Evolutionary conservation across 2,888 invertebrate species (phyloP), one percentile per base, ranked within the genome.

Genomic region (Prosapia bicincta): DNA sequence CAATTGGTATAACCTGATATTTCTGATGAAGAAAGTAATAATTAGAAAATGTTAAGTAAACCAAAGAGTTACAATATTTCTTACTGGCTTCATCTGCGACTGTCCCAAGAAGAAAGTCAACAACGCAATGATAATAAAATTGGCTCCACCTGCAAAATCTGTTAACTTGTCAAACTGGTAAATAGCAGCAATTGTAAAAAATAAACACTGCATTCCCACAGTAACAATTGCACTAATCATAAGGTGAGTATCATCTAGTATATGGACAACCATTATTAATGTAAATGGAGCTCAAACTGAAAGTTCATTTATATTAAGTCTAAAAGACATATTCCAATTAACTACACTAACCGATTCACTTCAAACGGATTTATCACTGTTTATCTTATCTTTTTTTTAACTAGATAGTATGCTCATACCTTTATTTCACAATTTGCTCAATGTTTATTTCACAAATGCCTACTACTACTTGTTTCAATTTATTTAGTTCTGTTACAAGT

Each of bases 121-220:
- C 78, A 97, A 85, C 9, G 96, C 95, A 80, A 97, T 89, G 74
- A 96, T 93, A 80, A 96, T 94, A 85, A 97, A 97, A 86, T 97
- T 97, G 75, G 94, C 93, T 75, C 97, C 97, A 9, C 97, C 96
- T 78, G 96, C 96, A 86, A 97, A 95, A 85, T 97, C 97, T 0
- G 96, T 95, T 76, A 97, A 88, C 86, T 96, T 96, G 84, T 97
- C 96, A 86, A 93, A 91, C 85, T 96, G 94, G 81, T 94, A 93
- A 74, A 92, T 89, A 5, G 95, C 93, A 66, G 96, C 96, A 81
- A 97, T 90, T 54, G 92, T 88, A 86, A 97, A 97, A 86, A 96
- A 97, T 72, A 94, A 87, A 74, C 96, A 87, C 86, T 97, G 97
- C 92, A 95, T 91, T 26, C 89, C 89, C 30, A 93, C 91, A 0